These are phyloP conservation scores for Diadumene lineata DNA, from an alignment of 92 coral and sea anemone species.

Conservation along the genomic window DNA sequence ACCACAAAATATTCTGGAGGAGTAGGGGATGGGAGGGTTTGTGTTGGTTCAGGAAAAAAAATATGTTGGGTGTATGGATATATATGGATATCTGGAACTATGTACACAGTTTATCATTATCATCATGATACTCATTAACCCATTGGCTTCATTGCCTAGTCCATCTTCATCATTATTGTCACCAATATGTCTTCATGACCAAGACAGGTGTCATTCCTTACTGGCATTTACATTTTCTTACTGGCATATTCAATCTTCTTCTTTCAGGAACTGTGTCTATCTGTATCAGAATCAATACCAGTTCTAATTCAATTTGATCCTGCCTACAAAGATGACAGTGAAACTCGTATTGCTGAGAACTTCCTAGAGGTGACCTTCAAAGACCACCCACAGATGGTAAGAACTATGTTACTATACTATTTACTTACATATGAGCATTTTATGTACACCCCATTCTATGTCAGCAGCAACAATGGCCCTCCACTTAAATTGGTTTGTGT, in stretches of 20 bases:
- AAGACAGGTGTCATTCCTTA: background rate
- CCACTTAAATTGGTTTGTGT: too few species aligned
- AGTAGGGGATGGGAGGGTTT: too few species aligned
- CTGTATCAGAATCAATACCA: conserved; percentile 79
- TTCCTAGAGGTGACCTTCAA: conserved; percentile 76
- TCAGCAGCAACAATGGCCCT: too few species aligned
- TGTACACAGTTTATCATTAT: too few species aligned
- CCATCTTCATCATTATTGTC: background rate
- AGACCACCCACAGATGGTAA: conserved; percentile 90
- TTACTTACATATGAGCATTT: background rate
- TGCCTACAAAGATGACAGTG: conserved; percentile 83
- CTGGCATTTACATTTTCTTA: background rate
- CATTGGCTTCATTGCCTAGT: too few species aligned
- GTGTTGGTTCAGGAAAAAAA: too few species aligned
- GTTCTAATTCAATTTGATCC: conserved; percentile 95
- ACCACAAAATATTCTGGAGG: too few species aligned
- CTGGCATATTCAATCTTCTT: background rate
- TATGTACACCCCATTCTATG: too few species aligned
- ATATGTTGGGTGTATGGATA: too few species aligned
- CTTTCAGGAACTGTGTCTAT: conserved; percentile 69
- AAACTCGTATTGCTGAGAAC: conserved; percentile 82
- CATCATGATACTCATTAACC: too few species aligned
- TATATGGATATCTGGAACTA: too few species aligned
- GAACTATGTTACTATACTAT: background rate
- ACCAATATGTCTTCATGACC: background rate